Conservation (phyloP, 2,888 invertebrate species). For the Hypena proboscidalis region DNA sequence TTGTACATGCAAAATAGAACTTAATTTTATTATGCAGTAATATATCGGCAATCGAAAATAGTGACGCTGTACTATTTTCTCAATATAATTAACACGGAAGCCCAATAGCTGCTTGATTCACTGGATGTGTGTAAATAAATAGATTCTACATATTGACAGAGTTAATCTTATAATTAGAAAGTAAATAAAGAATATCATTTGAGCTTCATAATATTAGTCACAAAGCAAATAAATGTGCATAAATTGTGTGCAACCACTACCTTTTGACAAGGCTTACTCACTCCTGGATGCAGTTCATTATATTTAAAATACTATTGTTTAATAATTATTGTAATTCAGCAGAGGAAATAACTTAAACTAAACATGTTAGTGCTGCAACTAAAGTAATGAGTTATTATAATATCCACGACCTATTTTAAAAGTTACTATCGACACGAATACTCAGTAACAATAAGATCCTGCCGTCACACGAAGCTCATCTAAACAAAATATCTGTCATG, state of each 20-base stretch:
- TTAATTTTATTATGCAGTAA: conserved; percentile 42
- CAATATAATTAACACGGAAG: conserved; percentile 41
- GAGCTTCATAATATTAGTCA: conserved; percentile 44
- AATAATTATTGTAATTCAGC: conserved; percentile 10
- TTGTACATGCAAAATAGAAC: conserved; percentile 54
- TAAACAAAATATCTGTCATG: conserved; percentile 36
- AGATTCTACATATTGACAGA: conserved; percentile 18
- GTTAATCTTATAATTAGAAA: conserved; percentile 35
- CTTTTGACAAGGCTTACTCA: conserved; percentile 13
- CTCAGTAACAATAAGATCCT: conserved; percentile 14
- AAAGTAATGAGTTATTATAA: conserved; percentile 20
- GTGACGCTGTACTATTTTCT: conserved; percentile 27
- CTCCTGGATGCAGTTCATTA: conserved; percentile 12
- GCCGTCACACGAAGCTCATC: conserved; percentile 11
- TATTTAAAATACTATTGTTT: conserved; percentile 12
- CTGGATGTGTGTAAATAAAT: conserved; percentile 41
- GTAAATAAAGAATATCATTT: conserved; percentile 42
- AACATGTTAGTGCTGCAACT: conserved; percentile 21
- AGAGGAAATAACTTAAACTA: conserved; percentile 16
- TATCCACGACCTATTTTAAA: conserved; percentile 10
- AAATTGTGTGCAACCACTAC: conserved; percentile 35
- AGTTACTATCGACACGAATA: conserved; percentile 10
- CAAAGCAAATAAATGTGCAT: conserved; percentile 39
- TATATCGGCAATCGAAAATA: conserved; percentile 28
- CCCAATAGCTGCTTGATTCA: conserved; percentile 42